Base-by-base conservation (phyloP, 2,113 vertebrate species). In the Catharus bicknelli region DNA sequence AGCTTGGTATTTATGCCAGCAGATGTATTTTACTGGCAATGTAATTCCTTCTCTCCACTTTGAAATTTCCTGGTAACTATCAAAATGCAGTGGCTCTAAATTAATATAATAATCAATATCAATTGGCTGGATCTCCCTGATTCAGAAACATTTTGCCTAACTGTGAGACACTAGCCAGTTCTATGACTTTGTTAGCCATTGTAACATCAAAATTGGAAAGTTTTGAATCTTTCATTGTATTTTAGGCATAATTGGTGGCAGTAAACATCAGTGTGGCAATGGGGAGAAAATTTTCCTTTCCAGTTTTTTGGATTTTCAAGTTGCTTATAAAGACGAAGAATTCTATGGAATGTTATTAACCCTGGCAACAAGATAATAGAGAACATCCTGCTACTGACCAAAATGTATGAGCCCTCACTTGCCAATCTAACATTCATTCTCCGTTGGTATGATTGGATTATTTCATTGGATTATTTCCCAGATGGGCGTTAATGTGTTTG, bases 391-490 rank as follows among this genome's bases (percentile, higher is more conserved):
- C 64, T 77, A 51, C 55, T 86, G 16, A 69, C 70, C 72, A n/a
- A 66, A 85, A 75, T 55, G 23, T 66, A 73, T 30, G 62, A 95
- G 69, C n/a, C 64, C 57, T 85, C 66, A 69, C 66, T 84, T 91
- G 61, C 78, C 84, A 93, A 59, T 93, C 76, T 86, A 48, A 54
- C 53, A 94, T 57, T 94, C 26, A 0, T 73, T 92, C 77, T 63
- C 62, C 89, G 64, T 90, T 89, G 81, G 64, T 90, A 81, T 96
- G 62, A 97, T 95, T 96, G 93, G 94, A 96, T 96, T 97, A 97
- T 97, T 96, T 95, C 93, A 95, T 96, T 97, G 96, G 96, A 96
- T 96, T 96, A 88, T 95, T 90, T 97, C 95, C 96, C 95, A 98
- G 96, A 97, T 95, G 96, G 95, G 76, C 95, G 94, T 97, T 97